Base-by-base conservation (phyloP, 2,797 vertebrate species). In the Todus mexicanus region DNA sequence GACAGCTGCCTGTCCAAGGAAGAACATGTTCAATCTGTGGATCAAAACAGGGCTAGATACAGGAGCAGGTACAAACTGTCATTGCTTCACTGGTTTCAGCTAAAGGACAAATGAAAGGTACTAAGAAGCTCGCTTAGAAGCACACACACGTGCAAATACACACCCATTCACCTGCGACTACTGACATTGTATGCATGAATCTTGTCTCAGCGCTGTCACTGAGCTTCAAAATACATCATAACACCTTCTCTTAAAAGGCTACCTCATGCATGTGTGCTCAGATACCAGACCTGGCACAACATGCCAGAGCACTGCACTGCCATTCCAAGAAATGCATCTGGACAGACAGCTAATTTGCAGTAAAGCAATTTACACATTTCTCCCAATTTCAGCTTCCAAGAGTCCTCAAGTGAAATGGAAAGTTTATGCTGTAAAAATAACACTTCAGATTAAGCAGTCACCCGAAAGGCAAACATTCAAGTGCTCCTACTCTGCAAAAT, bases 81-180 rank as follows among this genome's bases (percentile, higher is more conserved):
- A 43, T 43, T 85, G 47, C 25, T 70, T 69, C 76, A 16, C 51
- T 50, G 65, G 47, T 13, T 33, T 80, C 57, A 48, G n/a, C 7
- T 74, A 71, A 95, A 84, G 29, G 43, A 68, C 45, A 78, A 68
- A 37, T 40, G 57, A 77, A 87, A 84, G 45, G 54, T 53, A 75
- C 12, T 29, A 33, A 50, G 33, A 74, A 73, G 26, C 43, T 87
- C 78, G 29, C 45, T 60, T 65, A 47, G 61, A 84, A 75, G 61
- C 51, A 78, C 0, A 1, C 17, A 19, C 1, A 0, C 16, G 15
- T 15, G n/a, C 40, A 70, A 69, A 84, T 8, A 74, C 2, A 2
- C 5, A 42, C 53, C 37, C 4, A 2, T 54, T n/a, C 23, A 81
- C 35, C 31, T 33, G 35, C 69, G 73, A 43, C 35, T 47, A 40